Evolutionary conservation across 1,140 invertebrate genomes (phyloP).

Genomic region (Calliopsis andreniformis): DNA sequence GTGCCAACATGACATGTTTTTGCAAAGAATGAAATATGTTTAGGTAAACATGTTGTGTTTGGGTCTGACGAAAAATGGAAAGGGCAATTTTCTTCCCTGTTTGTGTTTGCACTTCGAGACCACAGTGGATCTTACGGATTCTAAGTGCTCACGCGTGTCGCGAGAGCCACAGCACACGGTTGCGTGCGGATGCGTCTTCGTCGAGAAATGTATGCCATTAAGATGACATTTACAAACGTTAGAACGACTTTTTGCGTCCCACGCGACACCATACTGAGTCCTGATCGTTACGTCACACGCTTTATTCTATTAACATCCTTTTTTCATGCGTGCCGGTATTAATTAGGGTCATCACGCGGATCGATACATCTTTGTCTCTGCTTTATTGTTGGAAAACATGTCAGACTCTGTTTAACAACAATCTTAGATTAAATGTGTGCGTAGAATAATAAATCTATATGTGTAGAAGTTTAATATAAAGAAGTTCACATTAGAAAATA

Average conservation of each 20-base stretch:
- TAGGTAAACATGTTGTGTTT: not conserved
- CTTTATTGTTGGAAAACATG: not conserved
- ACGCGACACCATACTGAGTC: conserved; percentile 41
- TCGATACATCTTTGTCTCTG: not conserved
- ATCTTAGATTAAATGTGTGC: not conserved
- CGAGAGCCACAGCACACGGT: not conserved
- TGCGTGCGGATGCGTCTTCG: conserved; percentile 21
- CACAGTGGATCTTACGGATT: conserved; percentile 5
- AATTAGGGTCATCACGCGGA: conserved; percentile 12
- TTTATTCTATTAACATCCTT: conserved; percentile 37
- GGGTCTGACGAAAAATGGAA: conserved; percentile 12
- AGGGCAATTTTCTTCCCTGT: not conserved
- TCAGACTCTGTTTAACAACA: not conserved
- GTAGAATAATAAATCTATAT: too few relatives aligned
- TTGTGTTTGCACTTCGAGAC: not conserved
- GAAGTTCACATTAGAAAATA: too few relatives aligned
- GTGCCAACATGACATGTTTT: too few relatives aligned
- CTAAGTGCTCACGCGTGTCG: conserved; percentile 13
- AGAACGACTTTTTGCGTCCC: conserved; percentile 53
- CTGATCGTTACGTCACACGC: conserved; percentile 43
- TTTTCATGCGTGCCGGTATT: conserved; percentile 1
- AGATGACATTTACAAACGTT: conserved; percentile 61
- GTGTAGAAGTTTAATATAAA: too few relatives aligned
- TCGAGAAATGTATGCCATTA: conserved; percentile 61
- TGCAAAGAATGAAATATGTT: too few relatives aligned